Percentiles rank a stretch among this genome's conserved stretches.
Evolutionary conservation across 64 coral and sea anemone species (phyloP).

Genomic region (Trachythela sp.): DNA sequence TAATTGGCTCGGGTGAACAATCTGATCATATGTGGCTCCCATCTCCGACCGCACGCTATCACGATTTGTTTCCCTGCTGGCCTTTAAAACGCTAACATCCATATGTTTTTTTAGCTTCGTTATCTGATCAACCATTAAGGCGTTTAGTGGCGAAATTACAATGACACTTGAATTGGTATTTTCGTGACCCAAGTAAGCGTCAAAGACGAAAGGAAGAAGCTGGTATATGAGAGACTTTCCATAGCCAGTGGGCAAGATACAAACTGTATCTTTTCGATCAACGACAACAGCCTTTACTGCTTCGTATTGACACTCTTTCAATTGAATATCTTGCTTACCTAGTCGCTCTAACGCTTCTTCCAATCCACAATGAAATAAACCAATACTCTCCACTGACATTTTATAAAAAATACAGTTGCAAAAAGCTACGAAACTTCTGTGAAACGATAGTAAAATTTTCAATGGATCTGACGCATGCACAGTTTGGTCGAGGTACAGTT

Average conservation of each 20-base stretch:
- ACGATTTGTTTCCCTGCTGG: too few species aligned
- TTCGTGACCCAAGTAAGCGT: background rate
- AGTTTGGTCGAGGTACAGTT: too few species aligned
- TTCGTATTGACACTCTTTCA: background rate
- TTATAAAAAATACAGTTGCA: too few species aligned
- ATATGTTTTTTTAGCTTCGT: background rate
- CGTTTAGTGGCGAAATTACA: background rate
- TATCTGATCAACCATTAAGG: background rate
- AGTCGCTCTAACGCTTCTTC: too few species aligned
- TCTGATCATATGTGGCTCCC: background rate
- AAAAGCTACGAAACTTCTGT: too few species aligned
- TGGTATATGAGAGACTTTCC: constrained; percentile 23
- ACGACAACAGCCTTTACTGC: background rate
- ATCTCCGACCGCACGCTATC: too few species aligned
- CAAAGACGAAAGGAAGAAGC: background rate
- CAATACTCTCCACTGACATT: too few species aligned
- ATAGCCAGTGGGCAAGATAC: too few species aligned
- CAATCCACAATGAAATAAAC: too few species aligned
- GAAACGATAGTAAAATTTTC: too few species aligned
- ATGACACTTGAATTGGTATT: background rate
- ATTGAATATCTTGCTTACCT: background rate
- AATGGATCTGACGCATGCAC: too few species aligned
- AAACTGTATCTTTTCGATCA: background rate
- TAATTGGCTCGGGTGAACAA: background rate
- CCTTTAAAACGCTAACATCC: too few species aligned